Base-by-base conservation (phyloP, 1,140 invertebrate genomes). In the Procambarus virginalis region DNA sequence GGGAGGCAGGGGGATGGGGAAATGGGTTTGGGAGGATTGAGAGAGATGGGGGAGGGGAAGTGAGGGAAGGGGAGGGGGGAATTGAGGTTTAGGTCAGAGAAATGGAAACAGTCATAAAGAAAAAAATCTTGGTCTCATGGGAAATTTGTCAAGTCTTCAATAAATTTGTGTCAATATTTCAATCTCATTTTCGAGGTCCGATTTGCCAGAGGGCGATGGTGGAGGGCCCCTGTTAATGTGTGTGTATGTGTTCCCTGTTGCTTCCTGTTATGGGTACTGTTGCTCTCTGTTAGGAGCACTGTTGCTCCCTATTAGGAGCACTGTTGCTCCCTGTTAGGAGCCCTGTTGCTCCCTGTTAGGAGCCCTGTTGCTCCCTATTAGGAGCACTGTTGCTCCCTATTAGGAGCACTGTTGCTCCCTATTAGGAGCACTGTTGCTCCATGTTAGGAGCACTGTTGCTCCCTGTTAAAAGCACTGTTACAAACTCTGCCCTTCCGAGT, bases 151-250 rank as follows among this genome's bases (percentile, higher is more conserved):
- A 48, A 46, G 46, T 46, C 78, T 51, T 80, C 78, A 80, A 80
- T 80, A 80, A 80, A 46, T 14, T 48, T 80, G 78, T 80, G 78
- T 80, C 78, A 80, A 80, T 80, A 80, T 80, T 80, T 49, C 46
- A 80, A 12, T 80, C 46, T 46, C 22, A 48, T 55, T 55, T 17
- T 22, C 46, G 22, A 80, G 49, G 51, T 80, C 51, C 78, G 12
- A 55, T 17, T 80, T 80, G 78, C 78, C 22, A 14, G 60, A 84
- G 82, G 68, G 82, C 17, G 60, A n/a, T n/a, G 68, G 78, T 34
- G 78, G 78, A 48, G 78, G 78, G n/a, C 6, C 12, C 8, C 8
- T 8, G 55, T 2, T 8, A 12, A 58, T 8, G 55, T 76, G 73
- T 2, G 22, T 22, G n/a, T 22, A 46, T 46, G 46, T 46, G 5